phyloP scores from a whole-genome alignment of 2,888 invertebrate genomes.

The Odontomyia ornata region DNA sequence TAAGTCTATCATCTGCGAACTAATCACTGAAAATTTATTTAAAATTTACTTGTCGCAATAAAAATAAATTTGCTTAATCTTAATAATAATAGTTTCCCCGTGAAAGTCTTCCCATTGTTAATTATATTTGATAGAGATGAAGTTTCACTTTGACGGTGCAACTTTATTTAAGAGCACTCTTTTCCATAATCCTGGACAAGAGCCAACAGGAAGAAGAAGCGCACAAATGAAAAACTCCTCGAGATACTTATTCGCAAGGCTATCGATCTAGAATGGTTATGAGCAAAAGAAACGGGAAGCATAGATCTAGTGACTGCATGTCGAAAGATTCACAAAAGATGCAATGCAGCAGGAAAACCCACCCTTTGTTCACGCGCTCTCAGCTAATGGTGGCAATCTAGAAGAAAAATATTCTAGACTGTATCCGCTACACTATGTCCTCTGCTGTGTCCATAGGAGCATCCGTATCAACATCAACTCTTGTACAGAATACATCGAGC shows the following conservation, averaged over 20 bases:
- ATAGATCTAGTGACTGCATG: background rate
- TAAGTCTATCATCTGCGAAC: no score
- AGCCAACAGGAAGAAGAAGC: background rate
- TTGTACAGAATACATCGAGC: background rate
- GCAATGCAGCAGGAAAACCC: conserved; percentile 13
- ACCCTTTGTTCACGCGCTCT: background rate
- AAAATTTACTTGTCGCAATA: no score
- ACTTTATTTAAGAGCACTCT: background rate
- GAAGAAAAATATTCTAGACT: background rate
- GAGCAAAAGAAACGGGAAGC: background rate
- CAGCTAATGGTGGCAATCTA: background rate
- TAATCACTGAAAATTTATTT: no score
- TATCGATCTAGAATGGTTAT: background rate
- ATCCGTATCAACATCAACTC: background rate
- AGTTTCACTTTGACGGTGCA: no score
- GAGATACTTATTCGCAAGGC: background rate
- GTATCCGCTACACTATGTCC: background rate
- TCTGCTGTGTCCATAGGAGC: background rate
- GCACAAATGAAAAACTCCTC: background rate
- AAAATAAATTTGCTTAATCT: no score
- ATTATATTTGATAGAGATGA: no score
- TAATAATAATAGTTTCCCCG: no score
- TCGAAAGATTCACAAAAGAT: background rate
- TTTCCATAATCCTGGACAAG: background rate
- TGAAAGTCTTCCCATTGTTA: no score